phyloP scores from a whole-genome alignment of 2,888 invertebrate species.

The Gymnoscelis rufifasciata region DNA sequence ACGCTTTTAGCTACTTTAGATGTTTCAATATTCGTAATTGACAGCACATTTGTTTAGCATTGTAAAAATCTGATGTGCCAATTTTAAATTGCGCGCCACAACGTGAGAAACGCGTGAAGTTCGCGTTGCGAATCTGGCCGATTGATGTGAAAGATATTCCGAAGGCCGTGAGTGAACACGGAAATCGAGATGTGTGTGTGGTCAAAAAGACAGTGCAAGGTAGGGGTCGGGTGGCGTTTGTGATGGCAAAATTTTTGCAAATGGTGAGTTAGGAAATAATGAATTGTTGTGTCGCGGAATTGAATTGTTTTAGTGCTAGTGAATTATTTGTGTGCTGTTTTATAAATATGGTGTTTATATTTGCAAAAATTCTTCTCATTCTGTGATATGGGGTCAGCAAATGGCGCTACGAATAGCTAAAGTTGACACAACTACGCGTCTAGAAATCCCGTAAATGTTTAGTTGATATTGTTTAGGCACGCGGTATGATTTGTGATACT shows the following conservation, averaged over 20 bases:
- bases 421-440: constrained; percentile 79
- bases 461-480: constrained; percentile 61
- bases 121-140: constrained; percentile 80
- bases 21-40: neutral
- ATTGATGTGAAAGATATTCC: constrained; percentile 83
- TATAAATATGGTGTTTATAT: constrained; percentile 66
- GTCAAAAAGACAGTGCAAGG: constrained; percentile 85
- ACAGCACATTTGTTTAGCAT: neutral
- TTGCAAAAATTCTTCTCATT: constrained; percentile 65
- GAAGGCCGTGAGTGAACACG: constrained; percentile 83
- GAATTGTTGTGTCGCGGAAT: constrained; percentile 56
- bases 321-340: constrained; percentile 60
- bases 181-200: constrained; percentile 80
- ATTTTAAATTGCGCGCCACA: constrained; percentile 71
- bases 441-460: constrained; percentile 68
- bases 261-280: constrained; percentile 84
- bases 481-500: constrained; percentile 66
- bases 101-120: constrained; percentile 72
- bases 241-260: constrained; percentile 88
- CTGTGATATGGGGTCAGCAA: constrained; percentile 74
- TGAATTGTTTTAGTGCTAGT: constrained; percentile 63
- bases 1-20: too few species aligned
- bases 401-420: constrained; percentile 79
- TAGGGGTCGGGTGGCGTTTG: constrained; percentile 88
- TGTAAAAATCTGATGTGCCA: constrained; percentile 35